These are phyloP conservation scores for Clistopyga incitator DNA, from an alignment of 2,888 invertebrate genomes.

Conservation along the genomic window DNA sequence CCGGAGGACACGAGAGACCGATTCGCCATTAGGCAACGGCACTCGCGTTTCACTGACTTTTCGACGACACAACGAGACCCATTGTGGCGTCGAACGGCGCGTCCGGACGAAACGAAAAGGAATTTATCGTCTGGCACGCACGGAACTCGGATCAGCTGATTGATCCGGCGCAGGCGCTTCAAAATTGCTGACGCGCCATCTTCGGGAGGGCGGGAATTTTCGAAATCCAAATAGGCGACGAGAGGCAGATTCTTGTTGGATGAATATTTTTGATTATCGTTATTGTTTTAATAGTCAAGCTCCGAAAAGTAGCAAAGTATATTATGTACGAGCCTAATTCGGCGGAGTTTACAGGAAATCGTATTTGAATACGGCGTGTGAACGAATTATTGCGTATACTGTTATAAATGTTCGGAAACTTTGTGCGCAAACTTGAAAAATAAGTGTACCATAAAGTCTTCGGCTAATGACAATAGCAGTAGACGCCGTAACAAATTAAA, in stretches of 20 bases:
- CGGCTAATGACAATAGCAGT: too few species aligned
- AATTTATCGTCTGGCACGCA: slow-evolving; percentile 21
- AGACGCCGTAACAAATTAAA: too few species aligned
- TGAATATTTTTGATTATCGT: too few species aligned
- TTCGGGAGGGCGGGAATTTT: background rate
- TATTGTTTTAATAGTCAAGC: too few species aligned
- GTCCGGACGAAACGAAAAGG: slow-evolving; percentile 20
- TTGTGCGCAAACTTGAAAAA: too few species aligned
- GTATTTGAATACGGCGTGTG: too few species aligned
- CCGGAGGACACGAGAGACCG: slow-evolving; percentile 2
- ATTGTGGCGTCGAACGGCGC: slow-evolving; percentile 42
- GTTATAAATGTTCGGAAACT: too few species aligned
- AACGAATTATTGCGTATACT: too few species aligned
- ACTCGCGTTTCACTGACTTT: slow-evolving; percentile 29
- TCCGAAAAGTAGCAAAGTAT: too few species aligned
- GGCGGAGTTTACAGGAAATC: too few species aligned
- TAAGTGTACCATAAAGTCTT: too few species aligned
- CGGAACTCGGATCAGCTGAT: slow-evolving; percentile 44
- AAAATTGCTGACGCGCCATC: slow-evolving; percentile 20
- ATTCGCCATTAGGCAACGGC: slow-evolving; percentile 20
- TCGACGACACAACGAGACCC: slow-evolving; percentile 33
- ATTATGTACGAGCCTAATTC: too few species aligned
- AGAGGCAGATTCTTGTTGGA: background rate
- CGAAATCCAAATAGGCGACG: background rate
- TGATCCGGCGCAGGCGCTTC: slow-evolving; percentile 35